phyloP scores from a whole-genome alignment of 2,797 vertebrate genomes.

The Trichosurus vulpecula region DNA sequence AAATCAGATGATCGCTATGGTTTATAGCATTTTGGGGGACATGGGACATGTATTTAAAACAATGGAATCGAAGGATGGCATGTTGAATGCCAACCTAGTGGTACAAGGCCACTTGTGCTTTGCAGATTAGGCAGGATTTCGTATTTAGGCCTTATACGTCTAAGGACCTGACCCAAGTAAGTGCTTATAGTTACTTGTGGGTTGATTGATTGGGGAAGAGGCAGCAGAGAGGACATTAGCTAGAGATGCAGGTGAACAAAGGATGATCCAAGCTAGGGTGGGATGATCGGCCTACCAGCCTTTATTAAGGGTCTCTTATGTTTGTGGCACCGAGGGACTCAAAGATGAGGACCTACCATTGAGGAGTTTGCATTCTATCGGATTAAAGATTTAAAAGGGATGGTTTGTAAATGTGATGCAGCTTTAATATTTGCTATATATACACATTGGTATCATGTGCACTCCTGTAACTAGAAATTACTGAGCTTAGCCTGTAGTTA shows the following conservation, averaged over 20 bases:
- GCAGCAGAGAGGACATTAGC: neutral
- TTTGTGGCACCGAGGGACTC: neutral
- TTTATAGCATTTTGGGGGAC: neutral
- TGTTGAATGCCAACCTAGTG: too few species aligned
- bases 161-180: neutral
- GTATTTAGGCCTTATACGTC: neutral
- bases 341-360: neutral
- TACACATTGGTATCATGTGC: accelerated
- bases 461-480: neutral
- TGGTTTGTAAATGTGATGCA: neutral
- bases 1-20: neutral
- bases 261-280: neutral
- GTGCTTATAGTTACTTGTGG: neutral
- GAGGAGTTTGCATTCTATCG: neutral
- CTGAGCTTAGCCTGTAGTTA: neutral
- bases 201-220: neutral
- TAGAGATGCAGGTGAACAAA: neutral
- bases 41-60: too few species aligned
- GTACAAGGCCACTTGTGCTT: neutral
- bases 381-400: neutral
- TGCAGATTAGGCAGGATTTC: neutral
- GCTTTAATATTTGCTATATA: neutral
- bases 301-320: neutral
- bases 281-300: neutral
- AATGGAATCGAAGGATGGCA: too few species aligned